A percentile compares a stretch with the other conserved stretches of the same genome.
Conservation (phyloP, 2,797 vertebrate genomes). For the Dipus sagitta region DNA sequence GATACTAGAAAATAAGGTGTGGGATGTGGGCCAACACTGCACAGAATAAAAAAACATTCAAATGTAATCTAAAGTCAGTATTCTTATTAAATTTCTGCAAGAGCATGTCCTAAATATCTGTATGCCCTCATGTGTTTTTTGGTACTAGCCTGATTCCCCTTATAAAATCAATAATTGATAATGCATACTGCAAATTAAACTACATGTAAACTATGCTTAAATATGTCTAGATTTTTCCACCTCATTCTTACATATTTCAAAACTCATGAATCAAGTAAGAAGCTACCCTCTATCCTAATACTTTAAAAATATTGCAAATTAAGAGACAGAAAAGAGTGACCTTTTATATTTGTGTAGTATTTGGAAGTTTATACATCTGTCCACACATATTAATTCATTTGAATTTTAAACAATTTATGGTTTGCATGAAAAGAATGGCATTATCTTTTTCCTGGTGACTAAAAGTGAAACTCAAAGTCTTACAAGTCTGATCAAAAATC, state of each 20-base stretch:
- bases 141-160: not conserved
- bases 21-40: not conserved
- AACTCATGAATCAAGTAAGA: not conserved
- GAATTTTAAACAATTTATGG: slow-evolving; percentile 19
- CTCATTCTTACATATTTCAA: slow-evolving; percentile 10
- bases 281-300: not conserved
- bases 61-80: slow-evolving; percentile 37
- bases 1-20: not conserved
- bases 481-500: slow-evolving; percentile 28
- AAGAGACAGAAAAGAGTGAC: not conserved
- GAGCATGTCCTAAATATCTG: not conserved
- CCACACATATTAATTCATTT: not conserved
- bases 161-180: not conserved
- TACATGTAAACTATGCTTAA: not conserved
- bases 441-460: slow-evolving; percentile 29
- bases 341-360: not conserved
- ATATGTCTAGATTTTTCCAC: slow-evolving; percentile 9
- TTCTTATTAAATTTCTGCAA: not conserved
- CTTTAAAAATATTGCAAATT: slow-evolving; percentile 3
- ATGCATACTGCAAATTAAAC: not conserved
- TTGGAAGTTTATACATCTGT: slow-evolving; percentile 2
- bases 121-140: not conserved
- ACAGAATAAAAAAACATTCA: slow-evolving; percentile 7
- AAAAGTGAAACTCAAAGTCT: slow-evolving; percentile 20
- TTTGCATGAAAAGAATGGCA: slow-evolving; percentile 1